A percentile compares a stretch with the other conserved stretches of the same genome.
Conservation (phyloP, 1,140 invertebrate species). For the Drosophila equinoxialis region DNA sequence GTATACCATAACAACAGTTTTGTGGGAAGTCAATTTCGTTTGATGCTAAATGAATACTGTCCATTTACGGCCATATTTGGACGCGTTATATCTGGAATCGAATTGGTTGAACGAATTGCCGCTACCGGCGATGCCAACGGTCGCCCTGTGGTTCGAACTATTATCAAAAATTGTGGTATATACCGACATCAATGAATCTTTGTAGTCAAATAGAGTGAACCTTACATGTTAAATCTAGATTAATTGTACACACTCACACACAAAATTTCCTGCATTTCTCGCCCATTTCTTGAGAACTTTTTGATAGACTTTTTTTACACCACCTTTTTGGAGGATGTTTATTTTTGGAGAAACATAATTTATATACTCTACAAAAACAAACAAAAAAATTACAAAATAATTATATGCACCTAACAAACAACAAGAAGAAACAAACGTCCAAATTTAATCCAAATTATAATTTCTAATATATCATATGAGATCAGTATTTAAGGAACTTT, state of each 20-base stretch:
- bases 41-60: conserved; percentile 91
- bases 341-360: conserved; percentile 9
- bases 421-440: neutral
- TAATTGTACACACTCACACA: conserved; percentile 1
- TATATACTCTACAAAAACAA: conserved; percentile 2
- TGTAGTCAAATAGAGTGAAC: neutral
- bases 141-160: conserved; percentile 89
- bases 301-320: conserved; percentile 41
- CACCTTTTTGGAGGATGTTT: conserved; percentile 42
- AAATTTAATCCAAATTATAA: neutral
- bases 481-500: neutral
- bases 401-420: neutral
- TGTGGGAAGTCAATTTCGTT: conserved; percentile 93
- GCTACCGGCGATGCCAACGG: conserved; percentile 90
- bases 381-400: neutral
- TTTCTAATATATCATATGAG: neutral
- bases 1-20: conserved; percentile 91
- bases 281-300: conserved; percentile 8
- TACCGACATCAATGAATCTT: conserved; percentile 76
- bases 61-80: conserved; percentile 93
- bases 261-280: conserved; percentile 7
- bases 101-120: conserved; percentile 91
- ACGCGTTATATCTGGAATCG: conserved; percentile 91
- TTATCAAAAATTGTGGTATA: conserved; percentile 90
- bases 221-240: neutral